Conservation (phyloP, 2,888 invertebrate species). For the Tetragonisca angustula region DNA sequence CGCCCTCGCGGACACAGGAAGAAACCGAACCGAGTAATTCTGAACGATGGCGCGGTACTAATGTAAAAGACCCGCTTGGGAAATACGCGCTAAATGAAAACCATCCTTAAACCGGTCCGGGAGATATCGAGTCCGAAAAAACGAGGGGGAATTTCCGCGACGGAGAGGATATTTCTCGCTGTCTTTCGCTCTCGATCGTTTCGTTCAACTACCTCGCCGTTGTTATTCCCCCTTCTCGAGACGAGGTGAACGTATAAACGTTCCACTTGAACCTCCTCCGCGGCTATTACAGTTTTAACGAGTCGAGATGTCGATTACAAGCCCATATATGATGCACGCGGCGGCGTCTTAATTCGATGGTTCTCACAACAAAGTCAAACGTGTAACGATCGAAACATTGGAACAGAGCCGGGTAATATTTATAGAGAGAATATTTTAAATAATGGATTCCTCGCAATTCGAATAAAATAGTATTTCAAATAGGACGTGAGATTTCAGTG, state of each 20-base stretch:
- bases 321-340: too few species aligned
- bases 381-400: too few species aligned
- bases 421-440: too few species aligned
- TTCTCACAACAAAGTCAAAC: too few species aligned
- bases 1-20: conserved; percentile 16
- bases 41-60: not conserved
- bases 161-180: conserved; percentile 10
- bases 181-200: not conserved
- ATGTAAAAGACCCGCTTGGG: conserved; percentile 41
- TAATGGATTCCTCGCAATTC: too few species aligned
- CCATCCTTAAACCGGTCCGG: not conserved
- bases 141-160: not conserved
- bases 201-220: not conserved
- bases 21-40: conserved; percentile 31
- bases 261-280: not conserved
- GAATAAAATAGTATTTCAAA: too few species aligned
- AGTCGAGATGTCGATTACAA: too few species aligned
- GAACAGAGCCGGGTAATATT: too few species aligned
- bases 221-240: too few species aligned
- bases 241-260: not conserved
- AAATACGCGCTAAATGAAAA: conserved; percentile 28
- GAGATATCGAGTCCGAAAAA: conserved; percentile 11
- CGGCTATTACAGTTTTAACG: too few species aligned
- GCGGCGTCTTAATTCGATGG: too few species aligned
- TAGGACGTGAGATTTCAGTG: too few species aligned